Evolutionary conservation across 2,113 vertebrate species (phyloP), one percentile per base, ranked within the genome.

Genomic region (Heterocephalus glaber): DNA sequence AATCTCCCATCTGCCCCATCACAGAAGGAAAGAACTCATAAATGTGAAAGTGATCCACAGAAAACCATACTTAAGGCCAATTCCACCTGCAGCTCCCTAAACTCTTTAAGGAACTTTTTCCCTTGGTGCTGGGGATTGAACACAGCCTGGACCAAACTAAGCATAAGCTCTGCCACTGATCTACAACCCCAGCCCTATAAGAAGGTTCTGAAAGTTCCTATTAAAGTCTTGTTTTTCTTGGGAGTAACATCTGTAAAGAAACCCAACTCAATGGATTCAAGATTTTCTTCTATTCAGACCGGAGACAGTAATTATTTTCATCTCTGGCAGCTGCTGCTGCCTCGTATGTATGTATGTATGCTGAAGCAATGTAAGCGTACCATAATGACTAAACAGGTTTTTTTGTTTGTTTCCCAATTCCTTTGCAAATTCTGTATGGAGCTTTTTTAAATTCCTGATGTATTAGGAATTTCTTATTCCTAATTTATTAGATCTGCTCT

Each of bases 381-480:
- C 91, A 66, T 54, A 77, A 86, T 74, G 56, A 92, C 80, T 35
- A 84, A 86, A 86, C 44, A 79, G 66, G 76, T 82, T 65, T 88
- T 94, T 94, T 83, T 89, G 47, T 94, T 83, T 89, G 47, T 94
- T 96, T 94, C 54, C 76, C 72, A 93, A 44, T 88, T 77, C 79
- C n/a, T 76, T 72, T 92, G 54, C 47, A 94, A 94, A 66, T 91
- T 94, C 90, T 94, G 28, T 30, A 28, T 52, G 14, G 30, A 70
- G 79, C 14, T 76, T 52, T 82, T 94, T 80, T 87, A 72, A 84
- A 79, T 92, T 94, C 56, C 82, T 41, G 68, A 93, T 91, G 94
- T 80, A 90, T 86, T 94, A 85, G 60, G 47, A 49, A 49, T 49
- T 49, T 49, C 9, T 49, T 49, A 49, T 49, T 49, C 47, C 47